Percentiles rank a stretch among this genome's conserved stretches.
Conservation (phyloP, 2,888 invertebrate genomes). For the Augochlorella aurata region DNA sequence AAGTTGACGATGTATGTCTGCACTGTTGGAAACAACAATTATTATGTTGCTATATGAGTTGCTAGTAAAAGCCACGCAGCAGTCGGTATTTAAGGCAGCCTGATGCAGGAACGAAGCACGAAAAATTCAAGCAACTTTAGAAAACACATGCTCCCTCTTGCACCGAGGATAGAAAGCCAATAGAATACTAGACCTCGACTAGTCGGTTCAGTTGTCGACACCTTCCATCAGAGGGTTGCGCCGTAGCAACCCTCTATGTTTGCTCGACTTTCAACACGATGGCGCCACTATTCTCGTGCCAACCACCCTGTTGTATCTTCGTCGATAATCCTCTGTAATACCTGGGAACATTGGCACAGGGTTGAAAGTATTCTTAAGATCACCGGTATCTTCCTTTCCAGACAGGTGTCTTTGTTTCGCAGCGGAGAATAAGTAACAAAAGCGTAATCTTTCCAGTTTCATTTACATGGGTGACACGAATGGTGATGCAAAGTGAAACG, state of each 20-base stretch:
- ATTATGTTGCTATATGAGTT: neutral
- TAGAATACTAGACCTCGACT: constrained; percentile 9
- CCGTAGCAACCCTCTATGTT: constrained; percentile 42
- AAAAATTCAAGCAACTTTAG: constrained; percentile 3
- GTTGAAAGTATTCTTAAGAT: neutral
- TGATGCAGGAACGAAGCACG: neutral
- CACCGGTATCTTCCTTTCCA: neutral
- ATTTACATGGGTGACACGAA: constrained; percentile 23
- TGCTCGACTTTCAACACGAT: constrained; percentile 44
- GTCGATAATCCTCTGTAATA: constrained; percentile 35
- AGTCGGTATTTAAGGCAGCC: neutral
- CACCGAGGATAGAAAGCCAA: constrained; percentile 16
- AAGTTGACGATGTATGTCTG: too few relatives aligned
- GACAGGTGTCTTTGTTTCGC: neutral
- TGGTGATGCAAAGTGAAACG: constrained; percentile 29
- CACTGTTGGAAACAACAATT: too few relatives aligned
- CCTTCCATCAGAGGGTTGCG: constrained; percentile 48
- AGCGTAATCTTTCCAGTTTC: constrained; percentile 17
- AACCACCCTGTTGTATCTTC: neutral
- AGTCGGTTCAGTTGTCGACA: constrained; percentile 22
- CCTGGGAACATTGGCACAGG: neutral
- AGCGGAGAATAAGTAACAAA: neutral
- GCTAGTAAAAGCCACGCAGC: neutral
- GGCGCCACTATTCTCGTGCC: constrained; percentile 59
- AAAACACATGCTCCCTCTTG: constrained; percentile 55